These are phyloP conservation scores for Brotula barbata DNA, from an alignment of 2,797 vertebrate species.

Conservation along the genomic window DNA sequence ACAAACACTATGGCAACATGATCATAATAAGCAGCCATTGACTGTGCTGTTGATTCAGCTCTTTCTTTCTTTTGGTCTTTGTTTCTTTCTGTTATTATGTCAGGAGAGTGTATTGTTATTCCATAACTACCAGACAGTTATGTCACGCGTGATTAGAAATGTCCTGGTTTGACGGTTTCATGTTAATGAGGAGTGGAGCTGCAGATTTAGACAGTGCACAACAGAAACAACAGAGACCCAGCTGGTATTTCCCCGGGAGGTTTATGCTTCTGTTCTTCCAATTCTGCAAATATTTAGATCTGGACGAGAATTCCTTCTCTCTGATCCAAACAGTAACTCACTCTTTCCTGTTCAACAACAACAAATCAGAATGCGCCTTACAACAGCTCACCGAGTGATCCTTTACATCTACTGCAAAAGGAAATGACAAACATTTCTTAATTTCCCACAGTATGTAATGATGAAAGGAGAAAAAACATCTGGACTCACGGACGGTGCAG, in stretches of 20 bases:
- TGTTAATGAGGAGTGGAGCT: conserved; percentile 23
- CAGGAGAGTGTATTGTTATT: conserved; percentile 26
- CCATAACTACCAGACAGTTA: conserved; percentile 15
- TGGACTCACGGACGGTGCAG: conserved; percentile 88
- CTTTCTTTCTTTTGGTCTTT: background rate
- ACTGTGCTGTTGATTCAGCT: background rate
- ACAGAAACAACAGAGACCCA: conserved; percentile 17
- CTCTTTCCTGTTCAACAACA: conserved; percentile 33
- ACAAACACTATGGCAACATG: too few relatives aligned
- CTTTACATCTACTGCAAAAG: background rate
- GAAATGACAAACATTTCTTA: conserved; percentile 16
- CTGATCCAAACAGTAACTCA: conserved; percentile 18
- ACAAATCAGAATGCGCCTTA: background rate
- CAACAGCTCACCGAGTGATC: background rate
- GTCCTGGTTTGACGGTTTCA: conserved; percentile 2
- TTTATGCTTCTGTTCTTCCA: background rate
- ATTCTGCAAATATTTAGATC: conserved; percentile 59
- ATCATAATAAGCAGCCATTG: background rate
- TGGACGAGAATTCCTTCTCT: conserved; percentile 24
- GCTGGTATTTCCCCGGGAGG: conserved; percentile 17
- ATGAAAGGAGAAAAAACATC: conserved; percentile 23
- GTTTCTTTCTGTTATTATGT: conserved; percentile 3
- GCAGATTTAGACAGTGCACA: too few relatives aligned
- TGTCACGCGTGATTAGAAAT: conserved; percentile 14
- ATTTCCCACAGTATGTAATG: conserved; percentile 39